These are phyloP conservation scores for Coregonus ussuriensis DNA, from an alignment of 2,797 vertebrate genomes.

Conservation along the genomic window DNA sequence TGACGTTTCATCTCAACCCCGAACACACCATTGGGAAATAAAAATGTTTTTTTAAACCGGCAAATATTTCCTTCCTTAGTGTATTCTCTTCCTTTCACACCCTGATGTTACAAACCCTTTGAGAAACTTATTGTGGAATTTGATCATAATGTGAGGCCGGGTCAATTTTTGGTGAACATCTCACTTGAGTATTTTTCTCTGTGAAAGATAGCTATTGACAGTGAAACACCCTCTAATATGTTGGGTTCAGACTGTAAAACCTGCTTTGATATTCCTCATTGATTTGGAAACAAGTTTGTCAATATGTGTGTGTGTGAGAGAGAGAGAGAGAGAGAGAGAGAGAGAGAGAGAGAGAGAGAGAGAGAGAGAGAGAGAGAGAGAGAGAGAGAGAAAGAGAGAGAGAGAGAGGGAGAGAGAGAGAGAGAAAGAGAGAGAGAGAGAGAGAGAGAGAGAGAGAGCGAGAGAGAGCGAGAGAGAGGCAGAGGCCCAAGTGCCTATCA, in stretches of 20 bases:
- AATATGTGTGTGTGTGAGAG: too few species aligned
- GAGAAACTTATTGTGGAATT: background rate
- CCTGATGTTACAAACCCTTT: background rate
- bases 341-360: too few species aligned
- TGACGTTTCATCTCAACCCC: background rate
- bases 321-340: too few species aligned
- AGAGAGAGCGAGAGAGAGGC: too few species aligned
- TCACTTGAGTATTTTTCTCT: background rate
- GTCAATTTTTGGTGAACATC: background rate
- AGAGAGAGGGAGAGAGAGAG: too few species aligned
- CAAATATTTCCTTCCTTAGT: background rate
- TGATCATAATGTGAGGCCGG: background rate
- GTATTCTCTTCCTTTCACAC: background rate
- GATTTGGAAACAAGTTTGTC: background rate
- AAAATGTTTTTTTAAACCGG: background rate
- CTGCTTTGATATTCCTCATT: background rate
- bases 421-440: too few species aligned
- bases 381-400: too few species aligned
- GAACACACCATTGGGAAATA: background rate
- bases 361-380: too few species aligned
- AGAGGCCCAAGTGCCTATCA: too few species aligned
- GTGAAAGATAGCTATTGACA: background rate
- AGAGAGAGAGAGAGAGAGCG: too few species aligned
- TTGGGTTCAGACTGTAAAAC: background rate
- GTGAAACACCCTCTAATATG: background rate